Evolutionary conservation across 2,113 vertebrate genomes (phyloP), one percentile per base, ranked within the genome.

Genomic region (Aix galericulata): DNA sequence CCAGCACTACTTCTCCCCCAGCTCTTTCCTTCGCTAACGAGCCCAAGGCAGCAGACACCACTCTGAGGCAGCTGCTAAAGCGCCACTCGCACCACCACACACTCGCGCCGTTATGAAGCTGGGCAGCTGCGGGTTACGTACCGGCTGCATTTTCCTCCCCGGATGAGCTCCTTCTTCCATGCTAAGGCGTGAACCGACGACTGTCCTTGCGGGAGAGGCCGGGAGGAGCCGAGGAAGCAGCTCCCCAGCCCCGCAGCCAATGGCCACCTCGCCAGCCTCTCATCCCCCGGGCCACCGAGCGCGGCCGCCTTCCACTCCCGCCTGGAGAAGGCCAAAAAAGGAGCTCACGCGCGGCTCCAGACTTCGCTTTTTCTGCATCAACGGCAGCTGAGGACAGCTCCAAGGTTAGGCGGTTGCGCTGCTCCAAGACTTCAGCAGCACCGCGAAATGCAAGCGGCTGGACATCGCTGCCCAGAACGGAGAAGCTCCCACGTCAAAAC

Each of bases 131-230:
- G 66, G n/a, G 84, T 40, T 97, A 98, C 98, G 82, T 98, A 98
- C 98, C 93, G 72, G 95, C 59, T 97, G 95, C 93, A 96, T 96
- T 91, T 97, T 98, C 96, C 90, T 98, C 87, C 97, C 97, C 82
- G 89, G 96, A n/a, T 8, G 84, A 89, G 94, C 94, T 95, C 90
- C 94, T 86, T 98, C 95, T 86, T 98, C 98, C 98, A 98, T 98
- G 82, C 86, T 56, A 89, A 89, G 92, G 90, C 50, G 84, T 82
- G 34, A 25, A 48, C 59, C 4, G 2, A 84, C 91, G 68, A 96
- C 72, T 59, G 96, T 73, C 89, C 97, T 98, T 96, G 96, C 32
- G 32, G 29, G 22, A 95, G 26, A 40, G 62, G 27, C 62, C 40
- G 36, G 62, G 27, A 17, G 26, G 38, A 48, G 36, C 38, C 17